phyloP scores from a whole-genome alignment of 2,797 vertebrate species.

The Enteromius viviparus region DNA sequence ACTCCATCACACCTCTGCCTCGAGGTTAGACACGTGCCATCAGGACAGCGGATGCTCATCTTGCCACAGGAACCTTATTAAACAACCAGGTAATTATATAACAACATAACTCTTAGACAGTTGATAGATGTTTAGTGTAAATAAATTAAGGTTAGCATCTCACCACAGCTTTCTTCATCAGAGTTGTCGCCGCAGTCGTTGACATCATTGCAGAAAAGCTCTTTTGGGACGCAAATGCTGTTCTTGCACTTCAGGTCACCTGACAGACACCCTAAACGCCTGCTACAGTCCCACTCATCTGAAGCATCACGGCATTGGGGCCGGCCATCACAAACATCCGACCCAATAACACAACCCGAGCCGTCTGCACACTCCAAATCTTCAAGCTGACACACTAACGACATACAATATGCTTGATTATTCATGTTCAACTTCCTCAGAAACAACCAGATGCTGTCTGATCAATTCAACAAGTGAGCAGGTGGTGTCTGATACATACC shows the following conservation, averaged over 20 bases:
- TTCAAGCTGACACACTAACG: conserved; percentile 70
- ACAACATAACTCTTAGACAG: not conserved
- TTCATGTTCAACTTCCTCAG: too few species aligned
- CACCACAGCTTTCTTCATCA: conserved; percentile 85
- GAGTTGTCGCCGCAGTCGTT: conserved; percentile 86
- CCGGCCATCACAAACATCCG: conserved; percentile 78
- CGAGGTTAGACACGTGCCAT: conserved; percentile 78
- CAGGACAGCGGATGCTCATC: conserved; percentile 72
- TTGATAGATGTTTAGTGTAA: not conserved
- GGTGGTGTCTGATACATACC: conserved; percentile 63
- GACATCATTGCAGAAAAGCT: conserved; percentile 79
- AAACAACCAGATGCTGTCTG: not conserved
- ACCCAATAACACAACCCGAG: conserved; percentile 73
- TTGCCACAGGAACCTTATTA: conserved; percentile 66
- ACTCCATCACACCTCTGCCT: conserved; percentile 79
- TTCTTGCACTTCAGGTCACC: conserved; percentile 87
- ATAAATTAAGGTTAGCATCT: conserved; percentile 52
- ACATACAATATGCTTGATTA: not conserved
- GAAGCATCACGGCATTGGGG: conserved; percentile 81
- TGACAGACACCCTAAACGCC: conserved; percentile 71
- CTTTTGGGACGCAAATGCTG: conserved; percentile 76
- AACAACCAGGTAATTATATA: not conserved
- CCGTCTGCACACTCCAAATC: conserved; percentile 79
- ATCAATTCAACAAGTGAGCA: not conserved
- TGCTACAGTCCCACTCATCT: conserved; percentile 78